Conservation (phyloP, 2,113 vertebrate species). For the Toxotes chatareus region DNA sequence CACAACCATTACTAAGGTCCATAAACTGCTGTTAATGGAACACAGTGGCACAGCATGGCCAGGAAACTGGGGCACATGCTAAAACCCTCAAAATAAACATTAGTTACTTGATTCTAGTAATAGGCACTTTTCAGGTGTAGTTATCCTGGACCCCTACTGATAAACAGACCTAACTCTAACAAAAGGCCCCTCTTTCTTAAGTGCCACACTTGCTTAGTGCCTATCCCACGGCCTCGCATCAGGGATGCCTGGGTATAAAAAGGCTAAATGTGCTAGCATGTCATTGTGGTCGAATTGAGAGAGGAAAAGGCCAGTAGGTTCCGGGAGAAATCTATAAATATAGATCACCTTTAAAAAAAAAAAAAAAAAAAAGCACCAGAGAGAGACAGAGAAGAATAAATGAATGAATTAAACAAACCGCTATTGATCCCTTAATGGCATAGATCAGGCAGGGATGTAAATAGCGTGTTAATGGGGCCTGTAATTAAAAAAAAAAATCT, state of each 20-base stretch:
- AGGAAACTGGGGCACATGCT: slow-evolving; percentile 2
- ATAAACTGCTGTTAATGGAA: slow-evolving; percentile 59
- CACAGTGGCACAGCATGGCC: background rate
- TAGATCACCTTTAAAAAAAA: slow-evolving; percentile 61
- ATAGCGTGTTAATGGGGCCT: slow-evolving; percentile 70
- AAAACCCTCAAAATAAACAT: slow-evolving; percentile 20
- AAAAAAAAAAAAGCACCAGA: background rate
- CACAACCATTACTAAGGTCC: slow-evolving; percentile 50
- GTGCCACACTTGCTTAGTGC: background rate
- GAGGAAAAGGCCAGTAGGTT: slow-evolving; percentile 49
- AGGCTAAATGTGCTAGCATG: slow-evolving; percentile 36
- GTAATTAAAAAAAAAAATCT: slow-evolving; percentile 59
- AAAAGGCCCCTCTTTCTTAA: background rate
- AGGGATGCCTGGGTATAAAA: background rate
- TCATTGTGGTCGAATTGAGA: slow-evolving; percentile 36
- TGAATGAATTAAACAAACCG: slow-evolving; percentile 68
- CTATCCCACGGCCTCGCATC: background rate
- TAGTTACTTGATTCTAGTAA: background rate
- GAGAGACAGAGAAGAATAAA: slow-evolving; percentile 52
- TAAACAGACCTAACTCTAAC: background rate
- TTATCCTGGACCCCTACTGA: background rate
- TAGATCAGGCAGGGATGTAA: slow-evolving; percentile 71
- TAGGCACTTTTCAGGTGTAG: background rate
- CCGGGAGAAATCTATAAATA: slow-evolving; percentile 73
- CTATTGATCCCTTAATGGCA: slow-evolving; percentile 76